Evolutionary conservation across 2,888 invertebrate genomes (phyloP).

Genomic region (Euproctis similis): DNA sequence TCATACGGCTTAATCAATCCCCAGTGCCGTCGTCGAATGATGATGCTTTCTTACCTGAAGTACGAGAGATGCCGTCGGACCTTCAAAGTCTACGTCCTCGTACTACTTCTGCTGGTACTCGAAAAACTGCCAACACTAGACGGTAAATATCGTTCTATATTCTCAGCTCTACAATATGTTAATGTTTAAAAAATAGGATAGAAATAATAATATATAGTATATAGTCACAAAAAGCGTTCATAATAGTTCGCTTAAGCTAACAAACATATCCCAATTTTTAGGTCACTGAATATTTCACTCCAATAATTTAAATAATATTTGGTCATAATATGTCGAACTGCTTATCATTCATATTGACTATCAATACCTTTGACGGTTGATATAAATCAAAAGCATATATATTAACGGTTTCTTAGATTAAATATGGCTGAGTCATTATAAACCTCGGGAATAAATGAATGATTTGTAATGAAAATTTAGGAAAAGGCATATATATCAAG

Average conservation of each 20-base stretch:
- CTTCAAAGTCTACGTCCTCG: constrained; percentile 51
- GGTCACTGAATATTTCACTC: constrained; percentile 2
- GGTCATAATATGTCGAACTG: constrained; percentile 6
- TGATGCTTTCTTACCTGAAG: constrained; percentile 65
- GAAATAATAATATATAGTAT: too few species aligned
- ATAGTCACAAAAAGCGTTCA: too few species aligned
- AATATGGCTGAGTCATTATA: constrained; percentile 8
- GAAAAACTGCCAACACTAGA: constrained; percentile 65
- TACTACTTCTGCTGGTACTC: constrained; percentile 59
- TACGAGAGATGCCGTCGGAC: constrained; percentile 48
- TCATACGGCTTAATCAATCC: constrained; percentile 3
- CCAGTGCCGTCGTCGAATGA: constrained; percentile 55
- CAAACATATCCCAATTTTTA: constrained; percentile 1
- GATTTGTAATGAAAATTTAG: constrained; percentile 6
- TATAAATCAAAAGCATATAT: too few species aligned
- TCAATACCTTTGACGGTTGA: too few species aligned
- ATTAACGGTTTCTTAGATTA: neutral
- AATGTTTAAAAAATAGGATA: too few species aligned
- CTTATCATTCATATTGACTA: neutral
- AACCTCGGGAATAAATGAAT: constrained; percentile 4
- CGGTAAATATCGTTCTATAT: constrained; percentile 47
- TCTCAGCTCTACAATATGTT: too few species aligned
- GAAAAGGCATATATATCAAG: too few species aligned
- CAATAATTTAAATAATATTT: constrained; percentile 5
- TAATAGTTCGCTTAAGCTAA: constrained; percentile 7